Percentiles rank a stretch among this genome's conserved stretches.
Evolutionary conservation across 2,888 invertebrate species (phyloP).

Genomic region (Eupeodes latifasciatus): DNA sequence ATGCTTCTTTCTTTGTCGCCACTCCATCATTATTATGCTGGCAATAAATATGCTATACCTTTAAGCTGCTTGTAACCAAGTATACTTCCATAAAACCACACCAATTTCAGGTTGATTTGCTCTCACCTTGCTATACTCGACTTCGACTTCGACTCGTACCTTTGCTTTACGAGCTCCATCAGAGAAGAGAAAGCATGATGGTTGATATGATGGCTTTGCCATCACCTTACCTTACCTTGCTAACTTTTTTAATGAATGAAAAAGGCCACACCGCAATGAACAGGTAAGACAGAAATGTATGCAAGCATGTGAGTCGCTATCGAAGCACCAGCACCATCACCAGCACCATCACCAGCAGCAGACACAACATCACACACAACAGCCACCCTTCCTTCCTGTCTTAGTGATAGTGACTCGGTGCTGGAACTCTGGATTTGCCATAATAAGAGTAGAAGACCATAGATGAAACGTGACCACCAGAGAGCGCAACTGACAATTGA

Average conservation of each 20-base stretch:
- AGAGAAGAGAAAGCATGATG: slow-evolving; percentile 65
- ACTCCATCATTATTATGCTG: slow-evolving; percentile 52
- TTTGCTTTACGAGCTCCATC: slow-evolving; percentile 21
- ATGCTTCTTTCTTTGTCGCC: slow-evolving; percentile 30
- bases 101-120: slow-evolving; percentile 68
- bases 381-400: slow-evolving; percentile 66
- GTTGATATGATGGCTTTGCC: slow-evolving; percentile 46
- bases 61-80: slow-evolving; percentile 56
- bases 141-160: not conserved
- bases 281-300: slow-evolving; percentile 42
- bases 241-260: slow-evolving; percentile 66
- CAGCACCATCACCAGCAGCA: not conserved
- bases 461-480: slow-evolving; percentile 61
- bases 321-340: slow-evolving; percentile 1
- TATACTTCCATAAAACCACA: slow-evolving; percentile 70
- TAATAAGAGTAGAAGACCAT: slow-evolving; percentile 62
- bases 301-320: slow-evolving; percentile 13
- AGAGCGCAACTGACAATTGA: slow-evolving; percentile 30
- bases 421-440: slow-evolving; percentile 41
- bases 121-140: slow-evolving; percentile 58
- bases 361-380: slow-evolving; percentile 30
- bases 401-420: slow-evolving; percentile 20
- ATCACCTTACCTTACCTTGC: slow-evolving; percentile 40
- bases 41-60: slow-evolving; percentile 62
- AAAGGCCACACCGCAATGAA: slow-evolving; percentile 63